Evolutionary conservation across 2,888 invertebrate species (phyloP).

Genomic region (Orchestes rusci): DNA sequence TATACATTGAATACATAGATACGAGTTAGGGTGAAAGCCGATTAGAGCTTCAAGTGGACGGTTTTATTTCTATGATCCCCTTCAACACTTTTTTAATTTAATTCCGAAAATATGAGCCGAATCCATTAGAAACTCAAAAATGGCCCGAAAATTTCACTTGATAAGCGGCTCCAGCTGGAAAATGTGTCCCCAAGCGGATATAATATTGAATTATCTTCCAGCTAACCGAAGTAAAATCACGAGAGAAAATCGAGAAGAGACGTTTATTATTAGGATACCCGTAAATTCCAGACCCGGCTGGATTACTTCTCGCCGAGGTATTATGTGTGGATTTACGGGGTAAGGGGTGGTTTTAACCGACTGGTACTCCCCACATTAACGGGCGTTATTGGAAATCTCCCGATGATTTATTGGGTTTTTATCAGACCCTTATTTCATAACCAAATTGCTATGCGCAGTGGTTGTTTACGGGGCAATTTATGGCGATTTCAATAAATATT

Average conservation of each 20-base stretch:
- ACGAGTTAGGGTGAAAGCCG: no score
- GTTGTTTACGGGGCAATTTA: no score
- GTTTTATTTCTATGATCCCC: no score
- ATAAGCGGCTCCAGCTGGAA: constrained; percentile 21
- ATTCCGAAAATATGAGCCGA: no score
- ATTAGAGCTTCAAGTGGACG: no score
- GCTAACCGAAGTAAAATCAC: constrained; percentile 17
- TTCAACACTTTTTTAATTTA: no score
- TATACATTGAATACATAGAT: no score
- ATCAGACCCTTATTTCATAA: neutral
- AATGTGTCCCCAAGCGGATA: constrained; percentile 22
- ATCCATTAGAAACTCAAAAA: no score
- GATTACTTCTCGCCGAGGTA: constrained; percentile 19
- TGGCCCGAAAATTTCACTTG: constrained; percentile 19
- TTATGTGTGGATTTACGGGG: constrained; percentile 21
- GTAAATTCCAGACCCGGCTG: constrained; percentile 17
- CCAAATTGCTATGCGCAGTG: no score
- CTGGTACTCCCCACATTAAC: constrained; percentile 14
- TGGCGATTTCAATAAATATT: no score
- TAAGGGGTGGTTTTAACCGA: constrained; percentile 19
- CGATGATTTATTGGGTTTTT: constrained; percentile 7
- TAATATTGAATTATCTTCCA: constrained; percentile 23
- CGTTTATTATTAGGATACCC: constrained; percentile 23
- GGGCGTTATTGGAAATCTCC: constrained; percentile 20
- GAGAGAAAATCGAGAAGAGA: constrained; percentile 20